Conservation (phyloP, 2,113 vertebrate species). For the Rattus rattus region DNA sequence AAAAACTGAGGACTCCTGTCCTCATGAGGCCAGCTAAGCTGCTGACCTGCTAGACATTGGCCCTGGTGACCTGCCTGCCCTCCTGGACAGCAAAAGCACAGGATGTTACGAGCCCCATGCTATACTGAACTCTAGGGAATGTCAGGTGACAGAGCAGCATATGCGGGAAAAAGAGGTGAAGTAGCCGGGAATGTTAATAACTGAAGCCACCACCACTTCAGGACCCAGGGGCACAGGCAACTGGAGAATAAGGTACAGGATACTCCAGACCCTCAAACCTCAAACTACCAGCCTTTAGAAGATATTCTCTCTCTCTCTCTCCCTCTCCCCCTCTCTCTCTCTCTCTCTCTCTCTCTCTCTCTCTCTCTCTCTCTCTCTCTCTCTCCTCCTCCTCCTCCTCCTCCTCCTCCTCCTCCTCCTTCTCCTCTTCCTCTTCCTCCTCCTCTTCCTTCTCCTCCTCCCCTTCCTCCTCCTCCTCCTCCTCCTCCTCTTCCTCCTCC, state of each 20-base stretch:
- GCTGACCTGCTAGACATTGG: neutral
- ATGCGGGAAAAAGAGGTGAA: neutral
- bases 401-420: too few relatives aligned
- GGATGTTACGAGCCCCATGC: neutral
- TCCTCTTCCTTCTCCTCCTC: too few relatives aligned
- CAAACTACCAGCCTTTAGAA: neutral
- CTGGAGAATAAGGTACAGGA: neutral
- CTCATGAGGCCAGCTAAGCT: neutral
- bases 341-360: neutral
- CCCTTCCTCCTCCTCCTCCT: too few relatives aligned
- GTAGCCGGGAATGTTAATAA: neutral
- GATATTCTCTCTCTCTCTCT: fast-evolving
- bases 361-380: too few relatives aligned
- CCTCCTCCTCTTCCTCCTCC: too few relatives aligned
- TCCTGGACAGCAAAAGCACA: neutral
- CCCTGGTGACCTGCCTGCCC: neutral
- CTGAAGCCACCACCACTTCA: neutral
- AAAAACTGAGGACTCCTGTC: neutral
- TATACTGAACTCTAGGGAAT: neutral
- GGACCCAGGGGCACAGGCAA: neutral
- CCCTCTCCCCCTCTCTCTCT: neutral
- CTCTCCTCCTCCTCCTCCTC: too few relatives aligned
- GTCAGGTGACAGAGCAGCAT: neutral
- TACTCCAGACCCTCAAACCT: neutral
- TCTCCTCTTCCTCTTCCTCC: too few relatives aligned